Percentiles rank a stretch among this genome's conserved stretches.
Conservation (phyloP, 2,113 vertebrate genomes). For the Leptodactylus fuscus region DNA sequence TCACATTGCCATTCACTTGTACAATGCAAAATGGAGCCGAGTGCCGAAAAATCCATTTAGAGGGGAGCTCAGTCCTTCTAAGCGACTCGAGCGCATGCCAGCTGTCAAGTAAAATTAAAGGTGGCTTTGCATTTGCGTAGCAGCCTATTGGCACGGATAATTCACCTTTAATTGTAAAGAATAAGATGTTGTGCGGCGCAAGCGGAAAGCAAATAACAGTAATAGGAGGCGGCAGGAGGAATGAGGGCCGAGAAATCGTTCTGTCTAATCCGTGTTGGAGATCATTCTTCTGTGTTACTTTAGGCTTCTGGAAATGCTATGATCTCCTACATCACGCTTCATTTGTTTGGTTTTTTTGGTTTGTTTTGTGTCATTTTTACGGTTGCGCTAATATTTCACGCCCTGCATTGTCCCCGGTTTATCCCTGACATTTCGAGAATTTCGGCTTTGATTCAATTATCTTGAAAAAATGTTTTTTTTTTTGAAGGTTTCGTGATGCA, state of each 20-base stretch:
- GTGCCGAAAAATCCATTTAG: slow-evolving; percentile 15
- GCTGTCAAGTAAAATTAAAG: slow-evolving; percentile 49
- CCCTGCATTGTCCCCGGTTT: neutral
- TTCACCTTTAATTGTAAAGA: slow-evolving; percentile 56
- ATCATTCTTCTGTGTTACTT: slow-evolving; percentile 42
- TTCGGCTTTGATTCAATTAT: slow-evolving; percentile 6
- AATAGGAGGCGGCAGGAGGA: slow-evolving; percentile 29
- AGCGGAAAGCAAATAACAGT: slow-evolving; percentile 49
- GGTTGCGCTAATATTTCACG: neutral
- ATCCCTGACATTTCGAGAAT: slow-evolving; percentile 4
- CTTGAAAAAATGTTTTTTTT: slow-evolving; percentile 12
- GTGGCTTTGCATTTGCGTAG: slow-evolving; percentile 10
- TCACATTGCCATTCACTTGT: slow-evolving; percentile 41
- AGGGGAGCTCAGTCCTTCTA: neutral
- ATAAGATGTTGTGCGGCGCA: slow-evolving; percentile 23
- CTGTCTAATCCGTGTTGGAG: slow-evolving; percentile 44
- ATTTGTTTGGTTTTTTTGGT: neutral
- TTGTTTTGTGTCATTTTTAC: slow-evolving; percentile 26
- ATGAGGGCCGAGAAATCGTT: slow-evolving; percentile 37
- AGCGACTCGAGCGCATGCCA: neutral
- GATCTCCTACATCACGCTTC: slow-evolving; percentile 5
- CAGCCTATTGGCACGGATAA: slow-evolving; percentile 51
- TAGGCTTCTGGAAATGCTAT: slow-evolving; percentile 24
- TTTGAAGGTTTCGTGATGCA: neutral
- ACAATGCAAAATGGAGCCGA: slow-evolving; percentile 41